phyloP scores from a whole-genome alignment of 2,888 invertebrate species.

The Lacanobia oleracea region DNA sequence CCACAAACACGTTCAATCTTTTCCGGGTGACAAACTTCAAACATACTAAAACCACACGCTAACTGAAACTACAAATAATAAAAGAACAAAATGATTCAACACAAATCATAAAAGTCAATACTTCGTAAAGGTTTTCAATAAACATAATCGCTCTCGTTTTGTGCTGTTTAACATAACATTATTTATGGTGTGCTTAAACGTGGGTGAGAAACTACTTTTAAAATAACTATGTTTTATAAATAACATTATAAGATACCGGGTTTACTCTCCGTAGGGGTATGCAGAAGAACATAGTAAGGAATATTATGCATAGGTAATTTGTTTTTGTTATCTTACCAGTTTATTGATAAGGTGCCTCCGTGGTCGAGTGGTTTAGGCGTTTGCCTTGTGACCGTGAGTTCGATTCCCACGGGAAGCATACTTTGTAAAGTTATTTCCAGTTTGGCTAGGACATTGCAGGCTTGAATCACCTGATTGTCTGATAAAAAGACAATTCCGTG shows the following conservation, averaged over 20 bases:
- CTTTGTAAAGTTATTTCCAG: too few species aligned
- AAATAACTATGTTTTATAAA: conserved; percentile 19
- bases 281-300: too few species aligned
- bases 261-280: background rate
- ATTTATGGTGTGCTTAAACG: conserved; percentile 16
- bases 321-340: too few species aligned
- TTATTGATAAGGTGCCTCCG: too few species aligned
- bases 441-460: too few species aligned
- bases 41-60: conserved; percentile 2
- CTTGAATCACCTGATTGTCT: too few species aligned
- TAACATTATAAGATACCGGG: background rate
- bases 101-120: conserved; percentile 36
- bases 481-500: too few species aligned
- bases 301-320: too few species aligned
- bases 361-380: too few species aligned
- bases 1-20: background rate
- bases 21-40: background rate
- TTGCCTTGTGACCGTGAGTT: too few species aligned
- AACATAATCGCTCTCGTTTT: conserved; percentile 5
- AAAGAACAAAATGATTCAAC: conserved; percentile 7
- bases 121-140: conserved; percentile 5
- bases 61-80: conserved; percentile 20
- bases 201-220: conserved; percentile 16
- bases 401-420: too few species aligned
- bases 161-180: conserved; percentile 29